Evolutionary conservation across 2,888 invertebrate genomes (phyloP), one percentile per base, ranked within the genome.

Genomic region (Bellardia bayeri): DNA sequence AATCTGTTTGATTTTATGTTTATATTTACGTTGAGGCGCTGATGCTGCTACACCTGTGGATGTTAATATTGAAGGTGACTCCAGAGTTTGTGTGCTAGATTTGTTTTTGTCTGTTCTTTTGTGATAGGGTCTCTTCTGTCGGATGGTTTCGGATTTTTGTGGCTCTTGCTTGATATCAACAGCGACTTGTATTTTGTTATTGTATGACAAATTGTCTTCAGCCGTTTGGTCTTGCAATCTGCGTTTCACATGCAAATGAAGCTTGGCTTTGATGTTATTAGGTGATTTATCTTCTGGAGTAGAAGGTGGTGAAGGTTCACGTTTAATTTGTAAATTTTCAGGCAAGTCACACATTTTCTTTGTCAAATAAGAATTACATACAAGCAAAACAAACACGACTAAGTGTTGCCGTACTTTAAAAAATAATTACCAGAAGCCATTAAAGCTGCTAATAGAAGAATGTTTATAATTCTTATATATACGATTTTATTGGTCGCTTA

Each of bases 201-300:
- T 42, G 16, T 2, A 6, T 4, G 51, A n/a, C 1, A 33, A 42
- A n/a, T 75, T 58, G 33, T 82, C 71, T 71, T 82, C 9, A 11
- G 66, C 69, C 9, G 64, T 14, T 49, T 84, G 81, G 40, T 93
- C 92, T 68, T 92, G 93, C n/a, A 93, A 75, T 0, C 93, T 91
- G 0, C 93, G 91, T 87, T 93, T 93, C 0, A 93, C 93, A 69
- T 93, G 94, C 37, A 92, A 74, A 88, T 93, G 92, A 4, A 93
- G 80, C 0, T 92, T 92, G 16, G 93, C 93, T 82, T 92, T 93
- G 8, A 93, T 93, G 16, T 88, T 88, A 45, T 82, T 54, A 13
- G 86, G 85, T 9, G 88, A 90, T 82, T 40, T 79, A 37, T 87
- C 79, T 14, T 87, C 87, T 8, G 88, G 86, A 51, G 85, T 83